phyloP scores from a whole-genome alignment of 2,797 vertebrate species.

The Steatocranus sp. region DNA sequence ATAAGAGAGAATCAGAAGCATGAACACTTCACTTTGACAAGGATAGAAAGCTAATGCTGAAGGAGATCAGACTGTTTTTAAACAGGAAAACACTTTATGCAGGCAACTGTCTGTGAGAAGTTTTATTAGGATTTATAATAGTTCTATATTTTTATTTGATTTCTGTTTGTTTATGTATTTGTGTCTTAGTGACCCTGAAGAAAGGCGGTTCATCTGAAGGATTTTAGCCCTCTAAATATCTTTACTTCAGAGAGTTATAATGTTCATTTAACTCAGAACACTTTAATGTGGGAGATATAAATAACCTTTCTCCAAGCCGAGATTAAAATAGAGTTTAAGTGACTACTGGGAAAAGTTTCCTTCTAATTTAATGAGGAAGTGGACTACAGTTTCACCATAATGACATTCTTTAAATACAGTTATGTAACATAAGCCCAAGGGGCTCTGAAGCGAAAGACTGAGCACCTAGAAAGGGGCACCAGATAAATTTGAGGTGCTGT shows the following conservation, averaged over 20 bases:
- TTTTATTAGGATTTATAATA: not conserved
- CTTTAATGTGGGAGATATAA: not conserved
- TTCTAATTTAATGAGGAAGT: not conserved
- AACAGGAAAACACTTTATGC: not conserved
- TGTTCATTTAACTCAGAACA: not conserved
- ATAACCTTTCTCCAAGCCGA: not conserved
- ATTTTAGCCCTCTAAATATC: not conserved
- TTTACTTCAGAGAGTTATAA: not conserved
- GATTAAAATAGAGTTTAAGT: not conserved
- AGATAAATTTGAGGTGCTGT: not conserved
- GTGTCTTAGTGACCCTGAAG: not conserved
- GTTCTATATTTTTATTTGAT: not conserved
- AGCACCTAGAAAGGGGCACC: fast-evolving
- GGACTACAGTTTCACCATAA: not conserved
- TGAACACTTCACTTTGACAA: not conserved
- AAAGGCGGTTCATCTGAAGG: not conserved
- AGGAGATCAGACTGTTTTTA: not conserved
- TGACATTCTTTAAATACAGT: not conserved
- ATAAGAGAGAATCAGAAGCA: conserved; percentile 4
- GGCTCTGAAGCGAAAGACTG: not conserved
- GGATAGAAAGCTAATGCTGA: conserved; percentile 3
- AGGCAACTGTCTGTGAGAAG: not conserved
- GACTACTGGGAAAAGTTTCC: not conserved
- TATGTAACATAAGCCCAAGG: not conserved
- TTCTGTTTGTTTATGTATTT: not conserved